A percentile compares a stretch with the other conserved stretches of the same genome.
These are phyloP conservation scores for Pleuronectes platessa DNA, from an alignment of 2,113 vertebrate genomes.

Conservation along the genomic window DNA sequence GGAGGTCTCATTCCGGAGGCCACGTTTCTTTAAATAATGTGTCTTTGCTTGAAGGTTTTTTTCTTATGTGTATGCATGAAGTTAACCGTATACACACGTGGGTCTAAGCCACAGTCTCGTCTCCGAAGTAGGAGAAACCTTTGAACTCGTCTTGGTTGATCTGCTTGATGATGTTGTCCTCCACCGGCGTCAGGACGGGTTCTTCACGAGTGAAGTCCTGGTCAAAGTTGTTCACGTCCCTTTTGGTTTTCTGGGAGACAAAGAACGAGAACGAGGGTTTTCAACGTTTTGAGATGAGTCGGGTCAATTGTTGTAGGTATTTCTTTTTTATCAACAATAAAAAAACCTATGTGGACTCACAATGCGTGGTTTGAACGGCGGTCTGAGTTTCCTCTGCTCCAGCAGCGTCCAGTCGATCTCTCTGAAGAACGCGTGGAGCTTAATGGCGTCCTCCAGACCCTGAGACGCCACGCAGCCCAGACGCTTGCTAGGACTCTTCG, in stretches of 20 bases:
- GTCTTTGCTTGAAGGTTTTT: constrained; percentile 12
- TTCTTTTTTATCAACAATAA: neutral
- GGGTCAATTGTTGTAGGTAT: neutral
- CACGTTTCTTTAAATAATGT: constrained; percentile 33
- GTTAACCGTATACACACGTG: constrained; percentile 5
- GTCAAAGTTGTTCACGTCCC: constrained; percentile 99
- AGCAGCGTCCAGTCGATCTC: constrained; percentile 97
- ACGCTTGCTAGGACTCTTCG: constrained; percentile 94
- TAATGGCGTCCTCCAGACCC: constrained; percentile 94
- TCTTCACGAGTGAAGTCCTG: constrained; percentile 99
- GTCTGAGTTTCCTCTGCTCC: constrained; percentile 95
- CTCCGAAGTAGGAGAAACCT: constrained; percentile 97
- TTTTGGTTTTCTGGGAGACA: constrained; percentile 95
- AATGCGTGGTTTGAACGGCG: constrained; percentile 96
- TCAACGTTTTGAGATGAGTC: neutral
- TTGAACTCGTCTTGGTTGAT: constrained; percentile 99
- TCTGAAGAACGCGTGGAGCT: constrained; percentile 94
- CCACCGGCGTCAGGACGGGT: constrained; percentile 93
- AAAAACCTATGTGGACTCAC: constrained; percentile 82
- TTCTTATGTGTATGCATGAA: neutral
- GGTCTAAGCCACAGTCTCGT: constrained; percentile 82
- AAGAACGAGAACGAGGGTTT: neutral
- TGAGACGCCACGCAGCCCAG: constrained; percentile 92
- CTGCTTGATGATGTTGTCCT: constrained; percentile 95
- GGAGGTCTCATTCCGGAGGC: neutral